These are phyloP conservation scores for Indicator maculatus DNA, from an alignment of 2,113 vertebrate genomes.

Conservation along the genomic window DNA sequence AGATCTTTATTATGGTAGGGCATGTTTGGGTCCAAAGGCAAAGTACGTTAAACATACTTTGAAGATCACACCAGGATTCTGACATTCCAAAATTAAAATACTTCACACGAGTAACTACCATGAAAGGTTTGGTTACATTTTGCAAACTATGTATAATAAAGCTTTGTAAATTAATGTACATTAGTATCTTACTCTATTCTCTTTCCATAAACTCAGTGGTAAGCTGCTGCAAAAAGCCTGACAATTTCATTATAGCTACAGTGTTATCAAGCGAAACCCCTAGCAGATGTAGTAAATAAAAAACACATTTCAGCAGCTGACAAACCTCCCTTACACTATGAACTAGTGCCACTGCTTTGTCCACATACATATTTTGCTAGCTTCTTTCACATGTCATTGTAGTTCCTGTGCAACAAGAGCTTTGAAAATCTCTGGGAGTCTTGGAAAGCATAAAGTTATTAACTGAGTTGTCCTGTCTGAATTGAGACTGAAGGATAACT, in stretches of 20 bases:
- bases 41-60: background rate
- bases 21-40: background rate
- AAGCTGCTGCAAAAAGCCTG: background rate
- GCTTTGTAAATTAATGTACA: background rate
- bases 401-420: background rate
- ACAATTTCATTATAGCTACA: background rate
- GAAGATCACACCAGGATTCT: background rate
- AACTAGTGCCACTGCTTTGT: background rate
- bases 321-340: background rate
- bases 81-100: background rate
- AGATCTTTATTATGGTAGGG: background rate
- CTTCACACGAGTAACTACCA: background rate
- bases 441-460: background rate
- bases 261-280: background rate
- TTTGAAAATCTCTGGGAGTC: background rate
- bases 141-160: background rate
- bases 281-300: background rate
- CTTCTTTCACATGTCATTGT: background rate
- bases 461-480: background rate
- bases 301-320: background rate
- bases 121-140: background rate
- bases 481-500: background rate
- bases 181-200: background rate
- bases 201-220: background rate
- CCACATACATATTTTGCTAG: accelerated